Percentiles rank a stretch among this genome's conserved stretches.
Evolutionary conservation across 2,888 invertebrate genomes (phyloP).

Genomic region (Diaperis boleti): DNA sequence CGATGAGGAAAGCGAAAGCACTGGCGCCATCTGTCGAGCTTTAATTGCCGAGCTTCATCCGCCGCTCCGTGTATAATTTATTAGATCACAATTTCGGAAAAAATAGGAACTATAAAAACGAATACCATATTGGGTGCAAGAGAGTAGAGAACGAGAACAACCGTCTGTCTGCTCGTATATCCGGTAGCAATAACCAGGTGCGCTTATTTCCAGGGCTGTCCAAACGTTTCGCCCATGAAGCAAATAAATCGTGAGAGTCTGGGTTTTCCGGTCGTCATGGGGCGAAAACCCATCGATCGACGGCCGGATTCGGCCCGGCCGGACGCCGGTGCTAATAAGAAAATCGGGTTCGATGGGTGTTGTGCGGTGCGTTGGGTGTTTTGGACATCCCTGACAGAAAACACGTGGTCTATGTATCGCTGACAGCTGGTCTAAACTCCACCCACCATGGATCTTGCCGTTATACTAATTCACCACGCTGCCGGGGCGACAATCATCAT

Average conservation of each 20-base stretch:
- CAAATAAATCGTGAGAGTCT: constrained; percentile 1
- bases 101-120: constrained; percentile 48
- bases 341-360: background rate
- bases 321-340: constrained; percentile 1
- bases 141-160: constrained; percentile 54
- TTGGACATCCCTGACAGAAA: constrained; percentile 54
- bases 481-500: constrained; percentile 28
- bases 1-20: too few relatives aligned
- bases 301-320: background rate
- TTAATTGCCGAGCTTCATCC: constrained; percentile 5
- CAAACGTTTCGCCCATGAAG: constrained; percentile 44
- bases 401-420: constrained; percentile 52
- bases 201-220: constrained; percentile 56
- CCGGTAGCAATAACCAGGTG: constrained; percentile 60
- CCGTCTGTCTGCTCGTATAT: constrained; percentile 60
- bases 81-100: constrained; percentile 33
- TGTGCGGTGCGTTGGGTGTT: background rate
- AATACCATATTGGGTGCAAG: constrained; percentile 62
- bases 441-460: constrained; percentile 54
- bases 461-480: constrained; percentile 43
- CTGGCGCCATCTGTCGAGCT: constrained; percentile 3
- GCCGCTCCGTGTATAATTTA: constrained; percentile 23
- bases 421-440: constrained; percentile 59
- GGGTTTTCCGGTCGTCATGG: background rate
- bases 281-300: constrained; percentile 14